Percentiles rank a stretch among this genome's conserved stretches.
These are phyloP conservation scores for Ctenicera cuprea DNA, from an alignment of 2,888 invertebrate species.

Conservation along the genomic window DNA sequence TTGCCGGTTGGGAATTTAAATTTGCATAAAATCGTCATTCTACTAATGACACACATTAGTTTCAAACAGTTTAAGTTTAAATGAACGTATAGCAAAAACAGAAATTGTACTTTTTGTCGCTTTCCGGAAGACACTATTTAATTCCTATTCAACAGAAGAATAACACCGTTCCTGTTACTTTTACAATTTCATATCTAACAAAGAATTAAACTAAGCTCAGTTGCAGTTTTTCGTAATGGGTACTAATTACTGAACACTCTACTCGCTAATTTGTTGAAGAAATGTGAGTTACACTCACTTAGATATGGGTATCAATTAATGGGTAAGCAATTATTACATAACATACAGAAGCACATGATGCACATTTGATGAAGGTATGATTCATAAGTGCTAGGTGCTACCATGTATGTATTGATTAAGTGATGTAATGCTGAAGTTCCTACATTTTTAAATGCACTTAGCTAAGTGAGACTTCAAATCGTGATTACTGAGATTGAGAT, in stretches of 20 bases:
- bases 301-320: conserved; percentile 12
- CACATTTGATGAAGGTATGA: conserved; percentile 11
- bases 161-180: background rate
- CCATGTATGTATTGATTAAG: background rate
- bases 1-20: too few species aligned
- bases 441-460: background rate
- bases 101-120: background rate
- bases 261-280: conserved; percentile 7
- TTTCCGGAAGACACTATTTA: conserved; percentile 18
- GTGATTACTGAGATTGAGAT: too few species aligned
- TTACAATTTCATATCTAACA: conserved; percentile 15
- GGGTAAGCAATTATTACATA: conserved; percentile 13
- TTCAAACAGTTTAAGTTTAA: background rate
- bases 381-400: conserved; percentile 18
- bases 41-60: too few species aligned
- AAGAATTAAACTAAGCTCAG: background rate
- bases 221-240: background rate
- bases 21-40: background rate
- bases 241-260: background rate
- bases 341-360: conserved; percentile 6
- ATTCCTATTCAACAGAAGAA: background rate
- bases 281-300: conserved; percentile 14
- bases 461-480: too few species aligned
- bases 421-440: background rate
- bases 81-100: background rate